Evolutionary conservation across 2,113 vertebrate genomes (phyloP), one percentile per base, ranked within the genome.

Genomic region (Oxyura jamaicensis): DNA sequence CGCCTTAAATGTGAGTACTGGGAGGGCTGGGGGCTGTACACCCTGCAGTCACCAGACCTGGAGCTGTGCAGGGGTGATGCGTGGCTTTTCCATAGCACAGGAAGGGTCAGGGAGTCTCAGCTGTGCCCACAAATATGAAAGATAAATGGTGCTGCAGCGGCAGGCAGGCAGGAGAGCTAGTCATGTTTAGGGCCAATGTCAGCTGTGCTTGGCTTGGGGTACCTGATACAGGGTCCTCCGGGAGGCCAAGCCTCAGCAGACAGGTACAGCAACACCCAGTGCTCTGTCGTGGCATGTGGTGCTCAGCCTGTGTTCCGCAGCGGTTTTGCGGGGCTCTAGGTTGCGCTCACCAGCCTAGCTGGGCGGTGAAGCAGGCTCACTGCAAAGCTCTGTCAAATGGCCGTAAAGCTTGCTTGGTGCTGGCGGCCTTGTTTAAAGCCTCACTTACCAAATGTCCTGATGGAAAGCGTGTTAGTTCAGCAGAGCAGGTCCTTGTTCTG

Each of bases 1-100:
- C 2, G 98, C 99, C 39, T 95, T 99, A 97, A 99, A 99, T 48
- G 99, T 99, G 98, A 99, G 99, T 98, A 84, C 15, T 0, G 0
- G 28, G 44, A 13, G 59, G 15, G 12, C 33, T 62, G 39, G 29
- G 69, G 19, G 9, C 12, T 7, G 0, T 15, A 0, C 0, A 3
- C 4, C 8, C 8, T 66, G 50, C 55, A 33, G 13, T 21, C 56
- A 20, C 28, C 74, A 25, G 23, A 14, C 8, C 33, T 63, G 69
- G 36, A 79, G 56, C 72, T 72, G 56, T 13, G 46, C 29, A 21
- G 5, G n/a, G 42, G 39, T 8, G 12, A 8, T 41, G 20, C 11
- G 80, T 35, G 39, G 23, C 89, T 67, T 63, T 52, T 6, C 73
- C 5, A 3, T 59, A 36, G 65, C 21, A 20, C 13, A 25, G 42